Conservation (phyloP, 2,888 invertebrate genomes). For the Petrolisthes manimaculis region DNA sequence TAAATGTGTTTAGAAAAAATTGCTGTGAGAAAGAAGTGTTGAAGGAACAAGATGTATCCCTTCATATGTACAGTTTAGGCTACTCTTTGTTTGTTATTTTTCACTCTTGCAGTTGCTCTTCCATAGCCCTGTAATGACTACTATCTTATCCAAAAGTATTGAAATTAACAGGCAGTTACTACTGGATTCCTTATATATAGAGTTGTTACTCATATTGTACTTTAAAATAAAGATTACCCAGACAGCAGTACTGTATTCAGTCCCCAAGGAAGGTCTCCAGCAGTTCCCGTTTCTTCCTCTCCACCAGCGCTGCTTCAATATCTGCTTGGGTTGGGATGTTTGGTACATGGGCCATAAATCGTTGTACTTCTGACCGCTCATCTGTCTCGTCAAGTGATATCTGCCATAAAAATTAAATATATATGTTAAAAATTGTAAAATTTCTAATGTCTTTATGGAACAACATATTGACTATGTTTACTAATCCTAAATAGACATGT, state of each 20-base stretch:
- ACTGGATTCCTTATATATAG: too few species aligned
- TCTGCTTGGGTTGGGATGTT: conserved; percentile 92
- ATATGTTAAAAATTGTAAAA: neutral
- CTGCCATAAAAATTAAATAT: conserved; percentile 21
- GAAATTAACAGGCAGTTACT: too few species aligned
- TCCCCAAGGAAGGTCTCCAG: conserved; percentile 70
- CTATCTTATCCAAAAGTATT: too few species aligned
- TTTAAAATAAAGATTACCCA: too few species aligned
- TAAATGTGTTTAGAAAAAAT: too few species aligned
- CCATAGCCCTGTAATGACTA: too few species aligned
- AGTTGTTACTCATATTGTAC: too few species aligned
- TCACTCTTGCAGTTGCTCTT: too few species aligned
- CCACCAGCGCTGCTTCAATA: conserved; percentile 90
- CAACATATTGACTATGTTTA: neutral
- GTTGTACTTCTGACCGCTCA: conserved; percentile 72
- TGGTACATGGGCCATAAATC: conserved; percentile 87
- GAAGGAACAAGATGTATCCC: too few species aligned
- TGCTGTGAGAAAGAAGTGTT: too few species aligned
- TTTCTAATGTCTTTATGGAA: neutral
- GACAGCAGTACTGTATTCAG: conserved; percentile 8
- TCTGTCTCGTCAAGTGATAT: conserved; percentile 45
- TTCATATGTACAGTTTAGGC: too few species aligned
- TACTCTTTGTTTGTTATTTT: too few species aligned
- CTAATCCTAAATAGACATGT: neutral
- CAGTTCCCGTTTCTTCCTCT: conserved; percentile 91